These are phyloP conservation scores for Thryonomys swinderianus DNA, from an alignment of 2,113 vertebrate genomes.

Conservation along the genomic window DNA sequence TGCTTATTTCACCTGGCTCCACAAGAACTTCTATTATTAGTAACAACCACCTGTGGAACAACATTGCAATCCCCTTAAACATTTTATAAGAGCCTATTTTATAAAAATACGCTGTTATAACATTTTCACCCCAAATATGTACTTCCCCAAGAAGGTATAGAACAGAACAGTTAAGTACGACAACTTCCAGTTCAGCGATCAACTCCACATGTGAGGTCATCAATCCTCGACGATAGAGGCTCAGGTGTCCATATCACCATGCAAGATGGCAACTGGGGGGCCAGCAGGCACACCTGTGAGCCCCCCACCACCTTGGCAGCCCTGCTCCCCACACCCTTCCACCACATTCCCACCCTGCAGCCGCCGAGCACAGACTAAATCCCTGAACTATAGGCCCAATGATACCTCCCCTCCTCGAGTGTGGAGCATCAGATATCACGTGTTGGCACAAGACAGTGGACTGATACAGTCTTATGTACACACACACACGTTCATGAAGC, in stretches of 20 bases:
- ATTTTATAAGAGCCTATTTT: constrained; percentile 30
- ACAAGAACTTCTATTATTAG: not conserved
- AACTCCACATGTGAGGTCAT: not conserved
- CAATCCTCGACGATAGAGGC: not conserved
- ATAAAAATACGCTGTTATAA: not conserved
- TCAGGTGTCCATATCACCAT: not conserved
- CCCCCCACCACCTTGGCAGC: not conserved
- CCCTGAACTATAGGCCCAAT: not conserved
- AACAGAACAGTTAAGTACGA: not conserved
- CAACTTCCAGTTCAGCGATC: not conserved
- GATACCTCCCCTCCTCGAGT: not conserved
- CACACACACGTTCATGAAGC: not conserved
- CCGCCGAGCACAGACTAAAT: not conserved
- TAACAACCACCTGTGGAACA: not conserved
- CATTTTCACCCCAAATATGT: not conserved
- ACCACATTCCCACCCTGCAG: not conserved
- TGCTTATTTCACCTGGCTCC: not conserved
- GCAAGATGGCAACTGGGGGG: not conserved
- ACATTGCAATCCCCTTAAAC: not conserved
- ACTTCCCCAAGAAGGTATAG: not conserved
- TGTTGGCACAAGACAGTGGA: too few species aligned
- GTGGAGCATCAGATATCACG: not conserved
- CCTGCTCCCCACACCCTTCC: not conserved
- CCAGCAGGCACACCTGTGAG: not conserved
- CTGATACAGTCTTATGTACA: not conserved